Evolutionary conservation across 1,140 invertebrate species (phyloP), one percentile per base, ranked within the genome.

Genomic region (Eriosoma lanigerum): DNA sequence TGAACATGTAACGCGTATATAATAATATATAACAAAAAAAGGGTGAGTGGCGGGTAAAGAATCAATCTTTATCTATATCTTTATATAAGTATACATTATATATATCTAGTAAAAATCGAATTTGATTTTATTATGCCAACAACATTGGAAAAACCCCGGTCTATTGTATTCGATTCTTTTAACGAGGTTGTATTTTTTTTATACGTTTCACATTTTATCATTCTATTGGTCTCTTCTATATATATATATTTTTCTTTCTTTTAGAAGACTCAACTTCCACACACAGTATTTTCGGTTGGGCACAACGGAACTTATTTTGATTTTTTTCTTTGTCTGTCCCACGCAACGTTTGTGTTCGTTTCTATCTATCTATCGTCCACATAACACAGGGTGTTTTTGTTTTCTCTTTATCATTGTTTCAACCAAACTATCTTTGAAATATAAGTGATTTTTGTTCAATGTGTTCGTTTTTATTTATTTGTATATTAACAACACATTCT

Each of bases 161-260:
- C 72, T 58, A 76, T 76, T 58, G 72, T 58, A 8, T 44, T 76
- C 38, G 32, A 58, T 75, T 75, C 54, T 76, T 73, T 75, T 56
- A 76, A 76, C 72, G 56, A 58, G 21, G 32, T n/a, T 5, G 72
- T 76, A 54, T 76, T 76, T 72, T 70, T 70, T 72, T 4, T 38
- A 38, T 72, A 72, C 21, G 15, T 72, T 46, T 6, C 46, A 48
- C 29, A 46, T 29, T 50, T 46, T 19, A 29, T 76, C 72, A 10
- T 76, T 38, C 52, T 29, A 58, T 58, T 76, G 56, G 4, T 52
- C 52, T 56, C 32, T 76, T 56, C 29, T 56, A 54, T 8, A 9
- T n/a, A 9, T 12, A 13, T 24, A 19, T 19, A 62, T 0, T 38
- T 4, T n/a, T n/a, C n/a, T 38, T 4, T 38, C 3, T 38, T 38